A percentile compares a stretch with the other conserved stretches of the same genome.
These are phyloP conservation scores for Tachysurus vachellii DNA, from an alignment of 2,113 vertebrate genomes.

Conservation along the genomic window DNA sequence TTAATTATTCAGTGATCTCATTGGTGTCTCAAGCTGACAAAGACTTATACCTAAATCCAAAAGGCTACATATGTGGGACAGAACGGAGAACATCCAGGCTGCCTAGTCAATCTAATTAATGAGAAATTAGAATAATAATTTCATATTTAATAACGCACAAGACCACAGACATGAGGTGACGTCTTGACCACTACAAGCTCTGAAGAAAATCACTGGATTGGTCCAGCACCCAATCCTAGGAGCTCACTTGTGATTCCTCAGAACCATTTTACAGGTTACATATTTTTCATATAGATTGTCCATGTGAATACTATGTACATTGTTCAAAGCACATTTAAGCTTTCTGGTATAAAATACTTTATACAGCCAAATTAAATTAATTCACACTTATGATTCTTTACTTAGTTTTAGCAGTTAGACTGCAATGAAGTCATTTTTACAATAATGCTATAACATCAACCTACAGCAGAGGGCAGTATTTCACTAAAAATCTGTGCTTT, in stretches of 20 bases:
- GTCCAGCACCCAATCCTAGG: background rate
- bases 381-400: background rate
- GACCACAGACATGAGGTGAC: background rate
- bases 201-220: background rate
- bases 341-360: background rate
- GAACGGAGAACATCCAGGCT: background rate
- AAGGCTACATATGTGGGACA: background rate
- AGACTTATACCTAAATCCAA: too few species aligned
- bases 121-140: too few species aligned
- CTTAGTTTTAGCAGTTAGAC: background rate
- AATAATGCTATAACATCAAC: background rate
- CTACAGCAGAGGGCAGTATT: slow-evolving; percentile 1
- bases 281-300: background rate
- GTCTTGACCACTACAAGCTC: background rate
- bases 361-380: background rate
- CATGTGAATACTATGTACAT: background rate
- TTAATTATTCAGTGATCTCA: background rate
- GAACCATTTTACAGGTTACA: background rate
- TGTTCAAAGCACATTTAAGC: background rate
- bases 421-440: background rate
- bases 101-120: background rate
- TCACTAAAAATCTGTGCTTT: background rate
- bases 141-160: background rate
- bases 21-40: too few species aligned
- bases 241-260: background rate